These are phyloP conservation scores for Erythrolamprus reginae DNA, from an alignment of 2,113 vertebrate genomes.

Conservation along the genomic window DNA sequence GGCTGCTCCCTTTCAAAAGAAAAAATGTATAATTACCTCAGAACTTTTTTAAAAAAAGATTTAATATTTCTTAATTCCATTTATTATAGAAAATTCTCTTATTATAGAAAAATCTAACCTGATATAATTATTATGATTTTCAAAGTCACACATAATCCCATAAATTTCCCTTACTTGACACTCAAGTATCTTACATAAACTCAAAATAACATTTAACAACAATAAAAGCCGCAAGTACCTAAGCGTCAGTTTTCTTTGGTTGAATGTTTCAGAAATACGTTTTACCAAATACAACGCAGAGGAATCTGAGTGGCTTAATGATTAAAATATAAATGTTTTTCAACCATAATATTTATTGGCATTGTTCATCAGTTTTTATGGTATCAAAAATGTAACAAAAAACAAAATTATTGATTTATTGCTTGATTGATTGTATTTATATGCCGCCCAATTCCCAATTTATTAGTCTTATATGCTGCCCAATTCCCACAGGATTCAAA, in stretches of 20 bases:
- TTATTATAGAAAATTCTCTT: not conserved
- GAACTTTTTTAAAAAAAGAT: not conserved
- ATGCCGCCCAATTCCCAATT: too few species aligned
- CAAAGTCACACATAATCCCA: not conserved
- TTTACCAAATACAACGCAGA: not conserved
- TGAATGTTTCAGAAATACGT: not conserved
- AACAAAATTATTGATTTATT: too few species aligned
- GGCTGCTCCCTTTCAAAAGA: slow-evolving; percentile 82
- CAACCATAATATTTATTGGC: not conserved
- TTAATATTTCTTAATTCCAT: not conserved
- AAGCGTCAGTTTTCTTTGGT: not conserved
- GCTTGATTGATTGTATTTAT: too few species aligned
- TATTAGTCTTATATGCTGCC: too few species aligned
- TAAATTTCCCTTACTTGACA: not conserved
- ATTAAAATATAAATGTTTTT: not conserved
- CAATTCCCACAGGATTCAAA: too few species aligned
- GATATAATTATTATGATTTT: not conserved
- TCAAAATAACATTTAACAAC: not conserved
- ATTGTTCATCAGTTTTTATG: not conserved
- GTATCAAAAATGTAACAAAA: not conserved
- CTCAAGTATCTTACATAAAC: not conserved
- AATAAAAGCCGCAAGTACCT: not conserved
- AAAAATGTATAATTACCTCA: not conserved
- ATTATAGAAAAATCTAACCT: not conserved
- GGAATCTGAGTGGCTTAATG: not conserved